Evolutionary conservation across 2,113 vertebrate genomes (phyloP).

Genomic region (Hypomesus transpacificus): DNA sequence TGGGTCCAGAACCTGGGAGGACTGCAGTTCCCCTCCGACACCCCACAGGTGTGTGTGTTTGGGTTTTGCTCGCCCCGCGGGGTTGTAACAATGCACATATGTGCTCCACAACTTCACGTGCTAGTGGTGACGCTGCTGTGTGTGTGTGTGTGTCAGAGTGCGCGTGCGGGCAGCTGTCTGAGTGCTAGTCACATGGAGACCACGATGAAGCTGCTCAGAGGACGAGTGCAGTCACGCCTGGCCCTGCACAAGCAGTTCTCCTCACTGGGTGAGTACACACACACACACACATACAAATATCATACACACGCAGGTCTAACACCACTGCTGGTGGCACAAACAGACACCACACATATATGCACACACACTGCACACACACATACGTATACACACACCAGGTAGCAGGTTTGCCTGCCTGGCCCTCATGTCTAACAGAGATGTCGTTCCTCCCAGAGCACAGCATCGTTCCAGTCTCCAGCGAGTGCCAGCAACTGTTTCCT

Average conservation of each 20-base stretch:
- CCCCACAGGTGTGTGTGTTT: constrained; percentile 76
- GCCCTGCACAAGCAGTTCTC: constrained; percentile 94
- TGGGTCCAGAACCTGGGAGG: constrained; percentile 96
- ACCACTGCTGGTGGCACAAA: neutral
- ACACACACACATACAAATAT: neutral
- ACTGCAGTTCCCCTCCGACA: constrained; percentile 86
- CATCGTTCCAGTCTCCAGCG: constrained; percentile 84
- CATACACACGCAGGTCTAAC: neutral
- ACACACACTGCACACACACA: neutral
- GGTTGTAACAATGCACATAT: too few relatives aligned
- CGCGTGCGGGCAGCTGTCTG: constrained; percentile 72
- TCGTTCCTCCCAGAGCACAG: constrained; percentile 79
- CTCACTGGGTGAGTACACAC: constrained; percentile 78
- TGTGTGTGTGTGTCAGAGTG: constrained; percentile 42
- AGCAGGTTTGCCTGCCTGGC: neutral
- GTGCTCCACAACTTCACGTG: too few relatives aligned
- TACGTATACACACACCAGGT: neutral
- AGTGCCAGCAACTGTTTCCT: constrained; percentile 92
- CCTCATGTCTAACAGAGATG: too few relatives aligned
- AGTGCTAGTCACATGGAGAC: constrained; percentile 96
- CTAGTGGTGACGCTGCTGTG: neutral
- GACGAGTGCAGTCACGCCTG: constrained; percentile 85
- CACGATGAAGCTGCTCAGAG: constrained; percentile 87
- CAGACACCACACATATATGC: neutral
- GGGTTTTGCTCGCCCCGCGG: too few relatives aligned